Base-by-base conservation (phyloP, 2,797 vertebrate genomes). In the Crenuchus spilurus region DNA sequence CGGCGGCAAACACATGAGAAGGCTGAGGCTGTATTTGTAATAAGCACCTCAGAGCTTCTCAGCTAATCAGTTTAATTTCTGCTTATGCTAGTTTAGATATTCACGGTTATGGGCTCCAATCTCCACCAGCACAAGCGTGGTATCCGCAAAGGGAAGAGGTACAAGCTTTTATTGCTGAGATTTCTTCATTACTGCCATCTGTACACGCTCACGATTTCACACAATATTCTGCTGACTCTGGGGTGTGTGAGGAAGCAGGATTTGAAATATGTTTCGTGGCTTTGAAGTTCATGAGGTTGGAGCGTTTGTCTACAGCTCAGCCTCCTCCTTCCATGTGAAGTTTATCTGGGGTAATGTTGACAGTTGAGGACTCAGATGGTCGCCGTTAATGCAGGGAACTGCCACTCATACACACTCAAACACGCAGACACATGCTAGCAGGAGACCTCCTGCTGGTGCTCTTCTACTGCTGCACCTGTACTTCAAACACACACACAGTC, bases 1-100 rank as follows among this genome's bases (percentile, higher is more conserved):
- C 66, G 48, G 78, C 63, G 61, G 63, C 83, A 78, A 84, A 69
- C n/a, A 84, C 77, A 44, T 65, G 69, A 28, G 74, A 62, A 8
- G 0, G 1, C 4, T 2, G 4, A 13, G 10, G 30, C 26, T 57
- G 22, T 35, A 48, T 46, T 44, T 44, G 42, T 22, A 46, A 35
- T 35, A 35, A 35, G 33, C 33, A 4, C 33, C 33, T 35, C 33
- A 3, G 11, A 49, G 46, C 57, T 51, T 13, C 22, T 51, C 14
- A 5, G n/a, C 8, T 33, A 11, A 60, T 18, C 57, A 39, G 33
- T 10, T 37, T 35, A 39, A 13, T 20, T 60, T 22, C 55, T 60
- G 55, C 6, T 49, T 9, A 11, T 22, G 20, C 44, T n/a, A 7
- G 18, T 14, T 13, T 33, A 8, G 24, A 14, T 62, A 31, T 64